Percentiles rank a stretch among this genome's conserved stretches.
phyloP scores from a whole-genome alignment of 2,888 invertebrate genomes.

The Phasia obesa region DNA sequence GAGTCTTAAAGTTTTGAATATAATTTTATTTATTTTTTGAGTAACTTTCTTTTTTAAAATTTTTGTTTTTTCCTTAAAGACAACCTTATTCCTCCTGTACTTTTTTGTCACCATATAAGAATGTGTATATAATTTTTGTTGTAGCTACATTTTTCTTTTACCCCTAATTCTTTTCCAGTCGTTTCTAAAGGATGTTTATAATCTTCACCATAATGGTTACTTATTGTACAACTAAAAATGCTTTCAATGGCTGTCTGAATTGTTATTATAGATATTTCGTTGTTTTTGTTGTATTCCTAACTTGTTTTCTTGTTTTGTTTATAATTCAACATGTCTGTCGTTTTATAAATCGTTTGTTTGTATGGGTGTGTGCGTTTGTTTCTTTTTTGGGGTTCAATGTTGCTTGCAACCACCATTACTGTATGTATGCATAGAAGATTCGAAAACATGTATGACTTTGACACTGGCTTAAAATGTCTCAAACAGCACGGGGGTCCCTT shows the following conservation, averaged over 20 bases:
- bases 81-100: too few species aligned
- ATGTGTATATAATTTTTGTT: background rate
- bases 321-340: conserved; percentile 46
- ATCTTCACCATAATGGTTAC: conserved; percentile 66
- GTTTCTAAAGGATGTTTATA: conserved; percentile 32
- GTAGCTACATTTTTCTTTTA: background rate
- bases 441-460: conserved; percentile 1
- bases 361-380: conserved; percentile 3
- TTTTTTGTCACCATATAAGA: too few species aligned
- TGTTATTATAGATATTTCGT: conserved; percentile 57
- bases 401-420: conserved; percentile 54
- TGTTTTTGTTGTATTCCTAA: conserved; percentile 1
- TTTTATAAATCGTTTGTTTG: conserved; percentile 10
- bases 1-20: too few species aligned
- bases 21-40: too few species aligned
- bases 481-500: conserved; percentile 47
- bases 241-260: conserved; percentile 70
- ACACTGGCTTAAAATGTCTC: conserved; percentile 30
- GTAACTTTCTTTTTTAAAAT: too few species aligned
- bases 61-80: too few species aligned
- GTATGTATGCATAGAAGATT: conserved; percentile 1
- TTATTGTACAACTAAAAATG: conserved; percentile 65
- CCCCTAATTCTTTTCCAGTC: conserved; percentile 8
- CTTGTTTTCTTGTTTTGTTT: conserved; percentile 27
- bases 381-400: conserved; percentile 57